phyloP scores from a whole-genome alignment of 2,888 invertebrate genomes.

The Stictocephala bisonia region DNA sequence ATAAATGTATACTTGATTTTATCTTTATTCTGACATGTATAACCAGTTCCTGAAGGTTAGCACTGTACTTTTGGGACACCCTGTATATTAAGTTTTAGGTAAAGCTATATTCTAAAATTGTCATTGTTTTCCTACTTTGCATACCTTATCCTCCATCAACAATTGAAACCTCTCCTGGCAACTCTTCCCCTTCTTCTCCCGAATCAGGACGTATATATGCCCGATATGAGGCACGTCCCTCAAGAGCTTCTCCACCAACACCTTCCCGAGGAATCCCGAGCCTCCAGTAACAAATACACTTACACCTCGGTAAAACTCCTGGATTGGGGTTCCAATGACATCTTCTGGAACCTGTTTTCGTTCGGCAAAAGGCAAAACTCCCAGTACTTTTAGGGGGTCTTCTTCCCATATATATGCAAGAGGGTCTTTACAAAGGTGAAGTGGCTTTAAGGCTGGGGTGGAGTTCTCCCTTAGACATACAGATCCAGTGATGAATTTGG shows the following conservation, averaged over 20 bases:
- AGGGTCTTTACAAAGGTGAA: too few species aligned
- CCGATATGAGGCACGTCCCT: constrained; percentile 71
- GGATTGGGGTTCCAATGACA: constrained; percentile 63
- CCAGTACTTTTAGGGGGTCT: constrained; percentile 52
- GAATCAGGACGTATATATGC: constrained; percentile 70
- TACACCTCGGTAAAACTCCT: constrained; percentile 76
- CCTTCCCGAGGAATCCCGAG: constrained; percentile 78
- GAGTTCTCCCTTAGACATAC: too few species aligned
- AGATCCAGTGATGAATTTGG: too few species aligned
- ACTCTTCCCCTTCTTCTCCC: constrained; percentile 69
- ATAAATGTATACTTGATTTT: too few species aligned
- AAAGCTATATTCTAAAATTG: too few species aligned
- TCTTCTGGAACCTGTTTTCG: constrained; percentile 32
- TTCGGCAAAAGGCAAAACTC: constrained; percentile 50
- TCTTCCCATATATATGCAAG: too few species aligned
- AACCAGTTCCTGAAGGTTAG: too few species aligned
- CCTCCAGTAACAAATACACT: constrained; percentile 86
- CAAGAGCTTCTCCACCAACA: constrained; percentile 76
- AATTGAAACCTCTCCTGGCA: constrained; percentile 67
- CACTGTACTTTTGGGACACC: too few species aligned
- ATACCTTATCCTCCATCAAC: constrained; percentile 62
- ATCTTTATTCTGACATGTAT: too few species aligned
- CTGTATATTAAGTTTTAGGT: too few species aligned
- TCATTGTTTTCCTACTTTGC: too few species aligned
- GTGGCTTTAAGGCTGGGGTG: too few species aligned